Evolutionary conservation across 92 coral and sea anemone species (phyloP), one percentile per base, ranked within the genome.

Genomic region (Siderastrea siderea): DNA sequence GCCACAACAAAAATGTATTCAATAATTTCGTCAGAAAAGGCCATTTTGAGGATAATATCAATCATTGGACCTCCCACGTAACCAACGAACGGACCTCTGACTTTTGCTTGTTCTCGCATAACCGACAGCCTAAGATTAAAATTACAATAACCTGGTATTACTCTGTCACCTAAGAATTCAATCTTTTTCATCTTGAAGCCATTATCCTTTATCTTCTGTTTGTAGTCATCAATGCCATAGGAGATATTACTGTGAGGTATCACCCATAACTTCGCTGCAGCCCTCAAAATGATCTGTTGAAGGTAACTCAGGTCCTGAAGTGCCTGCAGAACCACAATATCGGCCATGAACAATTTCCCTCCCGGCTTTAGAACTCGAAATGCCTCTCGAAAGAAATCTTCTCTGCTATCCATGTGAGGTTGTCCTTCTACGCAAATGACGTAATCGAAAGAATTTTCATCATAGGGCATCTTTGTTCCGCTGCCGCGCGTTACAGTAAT

Each of bases 321-420:
- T 13, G 79, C 68, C 68, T 72, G 60, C 16, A 63, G 38, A 11
- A 17, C 11, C 16, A 79, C 87, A 64, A 70, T 44, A 55, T 90
- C 93, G 15, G 87, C 90, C 77, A 69, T 71, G 11, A 88, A 77
- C 2, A 90, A 43, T 57, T 88, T 85, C 12, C 93, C 93, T 58
- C 85, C 85, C 17, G 93, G 93, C 71, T 90, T 77, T 38, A 90
- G 84, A 17, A 90, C 93, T n/a, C 93, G 93, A 26, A 26, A 26
- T 26, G 38, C 38, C 38, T 26, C 38, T 26, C 38, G 38, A 26
- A 26, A 26, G 38, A 26, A 26, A 26, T 26, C 38, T 26, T 26
- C 38, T 26, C 38, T 26, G 38, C 38, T 26, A 26, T 26, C 38
- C 38, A 26, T 26, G 38, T 26, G 38, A 26, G 38, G 38, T 26